Evolutionary conservation across 2,113 vertebrate species (phyloP).

Genomic region (Vulpes ferrilata): DNA sequence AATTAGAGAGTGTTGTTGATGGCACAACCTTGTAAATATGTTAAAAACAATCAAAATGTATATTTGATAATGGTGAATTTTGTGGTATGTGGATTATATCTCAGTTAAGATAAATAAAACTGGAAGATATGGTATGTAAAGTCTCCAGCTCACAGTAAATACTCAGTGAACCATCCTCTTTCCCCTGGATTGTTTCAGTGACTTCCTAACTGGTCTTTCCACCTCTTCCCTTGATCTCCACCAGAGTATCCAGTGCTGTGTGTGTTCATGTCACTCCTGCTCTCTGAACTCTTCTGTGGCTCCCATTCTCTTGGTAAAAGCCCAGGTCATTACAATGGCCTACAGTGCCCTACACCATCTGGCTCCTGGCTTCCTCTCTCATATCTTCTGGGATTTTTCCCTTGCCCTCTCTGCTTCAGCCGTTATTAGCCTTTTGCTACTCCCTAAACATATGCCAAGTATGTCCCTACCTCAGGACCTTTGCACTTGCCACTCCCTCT

Average conservation of each 20-base stretch:
- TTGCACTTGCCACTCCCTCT: background rate
- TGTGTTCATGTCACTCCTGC: background rate
- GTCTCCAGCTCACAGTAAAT: background rate
- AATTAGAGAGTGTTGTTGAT: background rate
- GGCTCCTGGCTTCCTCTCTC: background rate
- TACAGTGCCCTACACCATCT: fast-evolving
- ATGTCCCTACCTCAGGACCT: background rate
- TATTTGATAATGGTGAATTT: background rate
- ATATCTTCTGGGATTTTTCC: background rate
- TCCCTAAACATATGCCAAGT: background rate
- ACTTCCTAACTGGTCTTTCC: background rate
- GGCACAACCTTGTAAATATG: background rate
- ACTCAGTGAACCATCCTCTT: background rate
- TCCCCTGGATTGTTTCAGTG: too few relatives aligned
- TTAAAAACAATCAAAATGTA: background rate
- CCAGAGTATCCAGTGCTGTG: too few relatives aligned
- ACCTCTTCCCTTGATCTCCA: background rate
- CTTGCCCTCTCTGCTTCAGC: background rate
- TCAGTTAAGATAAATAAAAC: background rate
- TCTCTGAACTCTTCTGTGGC: background rate
- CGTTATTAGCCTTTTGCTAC: background rate
- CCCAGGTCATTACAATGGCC: background rate
- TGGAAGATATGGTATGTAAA: background rate
- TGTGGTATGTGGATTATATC: background rate
- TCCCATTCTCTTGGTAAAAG: background rate